phyloP scores from a whole-genome alignment of 2,113 vertebrate genomes.

The human region GRCh38 chr16:51775001-51775500 shows the following conservation, averaged over 20 bases:
- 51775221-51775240: background rate
- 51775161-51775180: too few relatives aligned
- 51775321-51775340: background rate
- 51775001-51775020: too few relatives aligned
- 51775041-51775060: too few relatives aligned
- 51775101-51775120: too few relatives aligned
- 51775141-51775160: too few relatives aligned
- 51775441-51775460: background rate
- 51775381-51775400: background rate
- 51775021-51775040: too few relatives aligned
- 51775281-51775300: background rate
- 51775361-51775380: background rate
- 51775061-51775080: too few relatives aligned
- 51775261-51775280: background rate
- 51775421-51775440: background rate
- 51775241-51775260: background rate
- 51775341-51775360: background rate
- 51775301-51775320: background rate
- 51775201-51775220: too few relatives aligned
- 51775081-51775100: too few relatives aligned
- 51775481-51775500: fast-evolving
- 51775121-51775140: too few relatives aligned
- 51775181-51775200: too few relatives aligned
- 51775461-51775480: background rate
- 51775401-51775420: background rate